A percentile compares a stretch with the other conserved stretches of the same genome.
phyloP scores from a whole-genome alignment of 2,888 invertebrate genomes.

The Anodontia alba region DNA sequence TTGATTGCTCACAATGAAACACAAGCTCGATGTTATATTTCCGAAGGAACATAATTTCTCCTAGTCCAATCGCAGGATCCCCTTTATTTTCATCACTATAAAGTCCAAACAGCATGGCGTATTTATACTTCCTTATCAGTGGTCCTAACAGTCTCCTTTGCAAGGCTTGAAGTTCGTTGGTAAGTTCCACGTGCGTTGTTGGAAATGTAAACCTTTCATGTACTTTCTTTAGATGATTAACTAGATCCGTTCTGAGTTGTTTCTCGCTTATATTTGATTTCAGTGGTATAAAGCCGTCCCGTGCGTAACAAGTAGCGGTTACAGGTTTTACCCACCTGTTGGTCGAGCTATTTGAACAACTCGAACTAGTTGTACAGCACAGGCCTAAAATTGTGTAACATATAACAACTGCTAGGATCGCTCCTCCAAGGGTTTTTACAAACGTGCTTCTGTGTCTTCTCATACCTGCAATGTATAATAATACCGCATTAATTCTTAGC shows the following conservation, averaged over 20 bases:
- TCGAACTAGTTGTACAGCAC: too few species aligned
- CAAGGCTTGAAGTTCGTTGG: not conserved
- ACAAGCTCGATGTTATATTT: not conserved
- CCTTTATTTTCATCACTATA: not conserved
- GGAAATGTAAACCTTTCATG: not conserved
- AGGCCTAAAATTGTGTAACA: too few species aligned
- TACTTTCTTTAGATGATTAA: not conserved
- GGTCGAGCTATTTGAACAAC: too few species aligned
- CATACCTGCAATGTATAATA: too few species aligned
- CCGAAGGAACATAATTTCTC: conserved; percentile 8
- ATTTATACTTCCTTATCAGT: not conserved
- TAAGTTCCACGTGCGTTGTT: not conserved
- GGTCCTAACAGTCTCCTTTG: not conserved
- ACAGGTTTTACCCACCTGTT: too few species aligned
- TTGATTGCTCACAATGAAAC: not conserved
- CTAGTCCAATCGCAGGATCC: not conserved
- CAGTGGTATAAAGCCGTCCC: not conserved
- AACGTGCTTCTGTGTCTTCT: too few species aligned
- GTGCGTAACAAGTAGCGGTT: not conserved
- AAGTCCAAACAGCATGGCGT: not conserved
- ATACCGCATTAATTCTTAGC: too few species aligned
- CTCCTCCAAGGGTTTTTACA: too few species aligned
- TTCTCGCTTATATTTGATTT: not conserved
- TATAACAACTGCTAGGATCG: too few species aligned
- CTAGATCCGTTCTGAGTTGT: not conserved